Conservation (phyloP, 2,113 vertebrate species). For the Tautogolabrus adspersus region DNA sequence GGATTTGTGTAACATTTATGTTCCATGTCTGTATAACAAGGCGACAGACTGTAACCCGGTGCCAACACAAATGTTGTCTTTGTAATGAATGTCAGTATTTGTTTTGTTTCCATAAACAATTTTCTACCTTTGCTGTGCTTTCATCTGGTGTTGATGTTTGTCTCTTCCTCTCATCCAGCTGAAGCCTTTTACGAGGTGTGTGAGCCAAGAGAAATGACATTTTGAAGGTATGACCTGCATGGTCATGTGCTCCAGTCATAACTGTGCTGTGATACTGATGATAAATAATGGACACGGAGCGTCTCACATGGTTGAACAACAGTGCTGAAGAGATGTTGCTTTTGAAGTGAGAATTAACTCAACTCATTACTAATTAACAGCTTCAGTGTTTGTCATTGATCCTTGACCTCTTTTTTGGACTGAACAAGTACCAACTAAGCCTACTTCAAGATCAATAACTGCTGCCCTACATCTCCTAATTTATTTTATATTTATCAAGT, state of each 20-base stretch:
- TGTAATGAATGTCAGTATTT: constrained; percentile 55
- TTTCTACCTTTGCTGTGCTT: constrained; percentile 40
- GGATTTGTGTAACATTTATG: constrained; percentile 16
- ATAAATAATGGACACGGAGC: constrained; percentile 17
- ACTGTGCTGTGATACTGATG: constrained; percentile 21
- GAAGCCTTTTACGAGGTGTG: constrained; percentile 87
- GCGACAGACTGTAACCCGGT: constrained; percentile 21
- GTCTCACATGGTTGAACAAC: neutral
- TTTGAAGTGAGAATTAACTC: constrained; percentile 17
- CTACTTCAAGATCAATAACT: neutral
- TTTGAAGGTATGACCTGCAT: constrained; percentile 90
- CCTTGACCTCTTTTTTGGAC: constrained; percentile 1
- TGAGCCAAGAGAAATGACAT: constrained; percentile 85
- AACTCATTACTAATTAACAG: constrained; percentile 30
- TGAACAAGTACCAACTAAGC: constrained; percentile 19
- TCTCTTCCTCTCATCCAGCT: constrained; percentile 78
- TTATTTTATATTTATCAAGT: neutral
- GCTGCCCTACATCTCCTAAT: neutral
- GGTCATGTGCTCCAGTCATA: constrained; percentile 48
- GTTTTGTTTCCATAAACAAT: constrained; percentile 53
- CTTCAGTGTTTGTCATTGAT: constrained; percentile 14
- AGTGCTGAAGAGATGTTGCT: neutral
- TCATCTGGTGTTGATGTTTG: constrained; percentile 44
- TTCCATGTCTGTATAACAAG: constrained; percentile 12
- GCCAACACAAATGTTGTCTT: constrained; percentile 6